These are phyloP conservation scores for Xiphophorus couchianus DNA, from an alignment of 2,113 vertebrate species.

Conservation along the genomic window DNA sequence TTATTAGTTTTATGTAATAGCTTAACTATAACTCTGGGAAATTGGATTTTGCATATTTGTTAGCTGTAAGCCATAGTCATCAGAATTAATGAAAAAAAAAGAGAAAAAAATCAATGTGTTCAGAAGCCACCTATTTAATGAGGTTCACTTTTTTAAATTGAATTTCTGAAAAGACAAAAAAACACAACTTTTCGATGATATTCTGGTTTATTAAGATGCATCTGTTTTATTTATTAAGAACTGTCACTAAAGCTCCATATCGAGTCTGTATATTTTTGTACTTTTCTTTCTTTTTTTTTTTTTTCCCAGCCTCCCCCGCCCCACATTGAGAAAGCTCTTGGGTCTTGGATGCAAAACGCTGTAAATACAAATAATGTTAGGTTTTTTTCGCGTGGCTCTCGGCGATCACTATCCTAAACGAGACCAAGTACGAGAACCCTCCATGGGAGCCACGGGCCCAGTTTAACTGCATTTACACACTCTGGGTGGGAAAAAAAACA, in stretches of 20 bases:
- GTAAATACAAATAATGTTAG: slow-evolving; percentile 69
- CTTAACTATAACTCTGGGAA: background rate
- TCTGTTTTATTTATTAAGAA: slow-evolving; percentile 57
- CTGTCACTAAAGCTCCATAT: slow-evolving; percentile 55
- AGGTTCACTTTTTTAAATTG: background rate
- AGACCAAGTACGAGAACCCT: slow-evolving; percentile 49
- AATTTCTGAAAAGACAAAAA: background rate
- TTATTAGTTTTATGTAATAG: background rate
- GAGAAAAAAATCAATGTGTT: background rate
- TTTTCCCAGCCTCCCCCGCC: background rate
- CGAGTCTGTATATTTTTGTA: slow-evolving; percentile 68
- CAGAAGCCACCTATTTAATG: background rate
- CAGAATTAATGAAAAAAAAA: background rate
- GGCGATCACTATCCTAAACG: slow-evolving; percentile 47
- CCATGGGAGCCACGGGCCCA: slow-evolving; percentile 47
- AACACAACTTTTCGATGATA: background rate
- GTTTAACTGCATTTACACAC: slow-evolving; percentile 29
- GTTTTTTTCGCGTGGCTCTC: slow-evolving; percentile 52
- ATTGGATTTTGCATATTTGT: background rate
- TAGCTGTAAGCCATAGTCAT: background rate
- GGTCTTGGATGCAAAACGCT: slow-evolving; percentile 63
- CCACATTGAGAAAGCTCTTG: slow-evolving; percentile 46
- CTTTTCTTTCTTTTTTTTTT: slow-evolving; percentile 22
- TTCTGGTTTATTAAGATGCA: slow-evolving; percentile 3
- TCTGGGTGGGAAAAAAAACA: slow-evolving; percentile 10